Evolutionary conservation across 2,797 vertebrate genomes (phyloP).

Genomic region (Acanthis flammea): DNA sequence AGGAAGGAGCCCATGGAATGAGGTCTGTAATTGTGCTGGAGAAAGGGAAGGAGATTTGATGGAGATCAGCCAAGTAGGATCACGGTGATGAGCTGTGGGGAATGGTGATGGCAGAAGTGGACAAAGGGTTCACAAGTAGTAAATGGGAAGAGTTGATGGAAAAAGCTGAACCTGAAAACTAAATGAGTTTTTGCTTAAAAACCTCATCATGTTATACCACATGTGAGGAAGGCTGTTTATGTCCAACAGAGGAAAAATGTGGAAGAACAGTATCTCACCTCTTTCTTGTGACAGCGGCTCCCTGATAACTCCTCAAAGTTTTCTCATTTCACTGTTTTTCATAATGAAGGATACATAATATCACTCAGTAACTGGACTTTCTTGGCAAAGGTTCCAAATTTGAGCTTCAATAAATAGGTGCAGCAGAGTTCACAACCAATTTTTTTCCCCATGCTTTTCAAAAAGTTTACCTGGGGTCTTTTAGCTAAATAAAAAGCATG

Average conservation of each 20-base stretch:
- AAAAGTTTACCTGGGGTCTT: neutral
- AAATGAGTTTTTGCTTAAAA: neutral
- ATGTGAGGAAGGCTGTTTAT: neutral
- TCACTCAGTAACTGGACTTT: neutral
- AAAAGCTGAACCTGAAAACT: neutral
- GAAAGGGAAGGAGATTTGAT: neutral
- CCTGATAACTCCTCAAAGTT: neutral
- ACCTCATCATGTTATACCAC: rapidly evolving
- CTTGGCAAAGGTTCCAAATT: neutral
- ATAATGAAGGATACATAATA: neutral
- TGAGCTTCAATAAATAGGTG: neutral
- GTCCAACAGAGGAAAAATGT: neutral
- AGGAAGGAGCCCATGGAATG: neutral
- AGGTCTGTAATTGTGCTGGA: neutral
- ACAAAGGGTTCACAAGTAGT: neutral
- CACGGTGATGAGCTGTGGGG: neutral
- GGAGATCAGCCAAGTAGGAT: neutral
- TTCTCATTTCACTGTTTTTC: neutral
- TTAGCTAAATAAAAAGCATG: neutral
- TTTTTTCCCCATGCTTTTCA: neutral
- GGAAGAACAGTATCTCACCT: neutral
- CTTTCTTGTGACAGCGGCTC: neutral
- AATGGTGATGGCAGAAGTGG: neutral
- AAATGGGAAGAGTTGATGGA: neutral
- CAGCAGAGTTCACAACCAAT: neutral